A percentile compares a stretch with the other conserved stretches of the same genome.
Evolutionary conservation across 2,113 vertebrate genomes (phyloP).

Genomic region (Tauraco erythrolophus): DNA sequence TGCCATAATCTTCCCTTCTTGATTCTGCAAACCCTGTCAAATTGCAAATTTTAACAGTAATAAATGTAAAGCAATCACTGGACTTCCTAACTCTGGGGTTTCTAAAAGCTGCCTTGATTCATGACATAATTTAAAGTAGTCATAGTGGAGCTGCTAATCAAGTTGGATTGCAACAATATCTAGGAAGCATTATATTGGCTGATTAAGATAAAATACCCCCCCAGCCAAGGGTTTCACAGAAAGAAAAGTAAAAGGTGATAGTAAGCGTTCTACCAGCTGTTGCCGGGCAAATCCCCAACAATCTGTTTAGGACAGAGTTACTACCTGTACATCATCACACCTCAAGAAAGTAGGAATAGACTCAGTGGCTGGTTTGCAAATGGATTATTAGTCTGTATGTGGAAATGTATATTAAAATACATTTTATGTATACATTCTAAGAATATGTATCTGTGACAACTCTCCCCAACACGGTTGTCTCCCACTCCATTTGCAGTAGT

Average conservation of each 20-base stretch:
- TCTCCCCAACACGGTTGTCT: neutral
- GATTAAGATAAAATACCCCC: neutral
- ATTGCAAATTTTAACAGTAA: neutral
- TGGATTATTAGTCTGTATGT: neutral
- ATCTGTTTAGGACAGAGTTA: neutral
- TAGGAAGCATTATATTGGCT: neutral
- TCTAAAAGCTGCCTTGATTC: neutral
- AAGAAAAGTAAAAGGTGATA: neutral
- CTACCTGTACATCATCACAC: neutral
- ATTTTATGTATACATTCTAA: neutral
- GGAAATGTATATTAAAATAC: neutral
- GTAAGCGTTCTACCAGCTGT: neutral
- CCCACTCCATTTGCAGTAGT: neutral
- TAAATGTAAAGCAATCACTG: neutral
- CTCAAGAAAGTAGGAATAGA: neutral
- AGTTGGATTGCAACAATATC: neutral
- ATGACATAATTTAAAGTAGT: neutral
- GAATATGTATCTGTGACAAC: neutral
- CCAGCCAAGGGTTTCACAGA: neutral
- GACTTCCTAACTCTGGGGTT: neutral
- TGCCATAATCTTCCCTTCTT: neutral
- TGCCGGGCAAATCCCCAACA: neutral
- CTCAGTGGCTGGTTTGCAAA: neutral
- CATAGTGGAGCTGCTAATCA: neutral
- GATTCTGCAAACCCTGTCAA: neutral